Percentiles rank a stretch among this genome's conserved stretches.
Conservation (phyloP, 2,888 invertebrate genomes). For the Ametastegia equiseti region DNA sequence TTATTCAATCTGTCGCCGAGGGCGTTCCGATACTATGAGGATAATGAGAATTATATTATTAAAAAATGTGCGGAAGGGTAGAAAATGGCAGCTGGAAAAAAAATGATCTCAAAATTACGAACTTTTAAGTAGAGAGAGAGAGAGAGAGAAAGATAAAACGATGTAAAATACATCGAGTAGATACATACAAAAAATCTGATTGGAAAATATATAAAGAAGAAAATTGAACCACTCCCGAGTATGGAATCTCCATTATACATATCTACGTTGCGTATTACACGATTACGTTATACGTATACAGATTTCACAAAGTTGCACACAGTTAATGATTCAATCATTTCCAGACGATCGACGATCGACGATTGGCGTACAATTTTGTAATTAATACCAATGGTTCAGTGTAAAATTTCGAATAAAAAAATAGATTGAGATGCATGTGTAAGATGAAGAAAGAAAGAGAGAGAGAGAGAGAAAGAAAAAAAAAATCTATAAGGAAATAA, state of each 20-base stretch:
- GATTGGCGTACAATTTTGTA: slow-evolving; percentile 8
- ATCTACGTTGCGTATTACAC: too few species aligned
- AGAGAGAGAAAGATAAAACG: neutral
- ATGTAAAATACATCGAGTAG: neutral
- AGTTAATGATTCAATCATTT: neutral
- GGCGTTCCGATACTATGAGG: too few species aligned
- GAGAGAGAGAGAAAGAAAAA: neutral
- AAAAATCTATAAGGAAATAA: too few species aligned
- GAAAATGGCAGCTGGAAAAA: too few species aligned
- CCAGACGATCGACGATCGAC: neutral
- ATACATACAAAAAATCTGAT: neutral
- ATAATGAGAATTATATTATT: too few species aligned
- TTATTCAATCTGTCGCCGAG: too few species aligned
- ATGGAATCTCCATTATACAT: neutral
- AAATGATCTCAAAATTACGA: too few species aligned
- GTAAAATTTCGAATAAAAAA: neutral
- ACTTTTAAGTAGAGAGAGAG: too few species aligned
- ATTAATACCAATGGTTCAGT: slow-evolving; percentile 3
- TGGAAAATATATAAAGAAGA: neutral
- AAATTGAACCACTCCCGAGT: neutral
- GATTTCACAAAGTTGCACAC: neutral
- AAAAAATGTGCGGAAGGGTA: too few species aligned
- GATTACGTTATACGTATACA: neutral
- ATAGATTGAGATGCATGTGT: too few species aligned
- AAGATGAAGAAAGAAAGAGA: neutral